A percentile compares a stretch with the other conserved stretches of the same genome.
Evolutionary conservation across 2,797 vertebrate species (phyloP).

Genomic region (Cyprinodon diabolis): DNA sequence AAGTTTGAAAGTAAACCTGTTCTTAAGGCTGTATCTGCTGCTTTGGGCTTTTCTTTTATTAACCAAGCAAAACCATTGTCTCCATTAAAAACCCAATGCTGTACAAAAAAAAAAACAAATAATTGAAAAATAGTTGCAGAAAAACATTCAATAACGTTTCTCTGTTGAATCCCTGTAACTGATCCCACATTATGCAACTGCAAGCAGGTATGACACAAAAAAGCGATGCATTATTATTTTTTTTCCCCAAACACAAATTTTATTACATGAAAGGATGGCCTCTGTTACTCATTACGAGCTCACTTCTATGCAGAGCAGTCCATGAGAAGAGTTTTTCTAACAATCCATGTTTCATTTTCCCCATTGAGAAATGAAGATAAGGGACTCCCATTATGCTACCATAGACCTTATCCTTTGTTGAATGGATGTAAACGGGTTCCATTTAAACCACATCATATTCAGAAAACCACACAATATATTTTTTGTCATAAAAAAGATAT

Average conservation of each 20-base stretch:
- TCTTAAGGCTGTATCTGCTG: too few relatives aligned
- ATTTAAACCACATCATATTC: slow-evolving; percentile 86
- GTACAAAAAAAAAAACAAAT: too few relatives aligned
- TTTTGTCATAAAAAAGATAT: slow-evolving; percentile 62
- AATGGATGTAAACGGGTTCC: slow-evolving; percentile 75
- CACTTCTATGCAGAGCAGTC: slow-evolving; percentile 17
- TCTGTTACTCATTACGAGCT: slow-evolving; percentile 31
- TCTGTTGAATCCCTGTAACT: too few relatives aligned
- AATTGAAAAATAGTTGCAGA: neutral
- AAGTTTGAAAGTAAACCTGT: too few relatives aligned
- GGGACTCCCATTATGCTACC: slow-evolving; percentile 47
- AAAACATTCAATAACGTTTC: neutral
- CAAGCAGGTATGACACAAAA: neutral
- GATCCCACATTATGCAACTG: neutral
- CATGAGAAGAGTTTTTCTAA: slow-evolving; percentile 36
- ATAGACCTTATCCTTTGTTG: slow-evolving; percentile 68
- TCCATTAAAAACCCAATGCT: too few relatives aligned
- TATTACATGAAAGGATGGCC: slow-evolving; percentile 66
- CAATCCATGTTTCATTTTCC: slow-evolving; percentile 26
- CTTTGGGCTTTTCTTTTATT: too few relatives aligned
- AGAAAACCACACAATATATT: slow-evolving; percentile 89
- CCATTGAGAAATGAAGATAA: slow-evolving; percentile 20
- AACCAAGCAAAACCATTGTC: too few relatives aligned
- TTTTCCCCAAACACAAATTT: slow-evolving; percentile 65
- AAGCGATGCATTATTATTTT: neutral